Conservation (phyloP, 2,113 vertebrate species). For the Gavialis gangeticus region DNA sequence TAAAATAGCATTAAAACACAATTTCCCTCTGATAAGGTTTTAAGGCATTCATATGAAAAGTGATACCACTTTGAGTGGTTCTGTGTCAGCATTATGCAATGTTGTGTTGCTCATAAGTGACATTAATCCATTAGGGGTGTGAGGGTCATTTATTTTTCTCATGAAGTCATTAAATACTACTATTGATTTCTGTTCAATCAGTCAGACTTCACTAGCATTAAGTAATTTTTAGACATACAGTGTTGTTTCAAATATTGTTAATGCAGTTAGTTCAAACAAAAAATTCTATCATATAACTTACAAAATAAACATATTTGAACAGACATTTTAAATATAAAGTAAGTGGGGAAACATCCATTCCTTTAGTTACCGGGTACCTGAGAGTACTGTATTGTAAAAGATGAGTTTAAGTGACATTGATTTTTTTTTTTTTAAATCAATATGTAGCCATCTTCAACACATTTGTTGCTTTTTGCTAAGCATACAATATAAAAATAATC, state of each 20-base stretch:
- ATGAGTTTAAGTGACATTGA: constrained; percentile 14
- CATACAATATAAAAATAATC: neutral
- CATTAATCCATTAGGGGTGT: constrained; percentile 83
- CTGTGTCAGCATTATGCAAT: constrained; percentile 81
- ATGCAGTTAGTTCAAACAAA: constrained; percentile 54
- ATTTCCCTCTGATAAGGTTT: constrained; percentile 81
- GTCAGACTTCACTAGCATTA: constrained; percentile 38
- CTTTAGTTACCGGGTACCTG: constrained; percentile 1
- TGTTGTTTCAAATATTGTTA: constrained; percentile 54
- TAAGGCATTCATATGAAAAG: constrained; percentile 81
- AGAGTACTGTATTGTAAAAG: constrained; percentile 21
- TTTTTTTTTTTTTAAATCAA: constrained; percentile 20
- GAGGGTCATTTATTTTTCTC: constrained; percentile 87
- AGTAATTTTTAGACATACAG: constrained; percentile 56
- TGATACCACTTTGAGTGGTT: constrained; percentile 69
- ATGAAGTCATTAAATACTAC: constrained; percentile 83
- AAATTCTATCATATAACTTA: constrained; percentile 29
- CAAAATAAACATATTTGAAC: constrained; percentile 46
- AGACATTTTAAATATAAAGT: constrained; percentile 43
- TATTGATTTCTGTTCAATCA: constrained; percentile 87
- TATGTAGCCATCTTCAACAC: neutral
- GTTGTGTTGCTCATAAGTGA: constrained; percentile 76
- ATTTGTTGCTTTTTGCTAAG: constrained; percentile 13
- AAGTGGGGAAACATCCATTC: constrained; percentile 27
- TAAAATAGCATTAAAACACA: constrained; percentile 82